A percentile compares a stretch with the other conserved stretches of the same genome.
These are phyloP conservation scores for Schizopygopsis malacanthus DNA, from an alignment of 2,797 vertebrate genomes.

Conservation along the genomic window DNA sequence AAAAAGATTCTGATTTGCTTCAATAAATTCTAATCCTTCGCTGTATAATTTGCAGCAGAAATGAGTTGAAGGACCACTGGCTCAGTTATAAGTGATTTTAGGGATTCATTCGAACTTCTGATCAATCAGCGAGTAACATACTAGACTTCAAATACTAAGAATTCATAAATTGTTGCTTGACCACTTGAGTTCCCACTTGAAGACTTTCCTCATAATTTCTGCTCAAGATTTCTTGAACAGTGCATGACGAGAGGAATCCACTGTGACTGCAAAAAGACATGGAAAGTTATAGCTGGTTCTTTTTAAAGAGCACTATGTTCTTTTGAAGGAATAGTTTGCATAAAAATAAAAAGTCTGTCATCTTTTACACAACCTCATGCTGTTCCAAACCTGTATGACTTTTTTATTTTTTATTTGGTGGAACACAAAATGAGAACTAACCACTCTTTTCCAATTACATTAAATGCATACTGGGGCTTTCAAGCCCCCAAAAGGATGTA, in stretches of 20 bases:
- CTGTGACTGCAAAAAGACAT: constrained; percentile 1
- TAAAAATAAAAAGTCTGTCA: not conserved
- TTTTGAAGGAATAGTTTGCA: not conserved
- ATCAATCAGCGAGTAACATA: constrained; percentile 64
- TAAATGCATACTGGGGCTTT: not conserved
- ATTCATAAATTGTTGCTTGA: constrained; percentile 49
- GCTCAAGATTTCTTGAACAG: constrained; percentile 35
- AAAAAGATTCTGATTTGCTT: constrained; percentile 64
- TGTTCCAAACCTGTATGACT: not conserved
- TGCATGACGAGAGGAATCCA: constrained; percentile 28
- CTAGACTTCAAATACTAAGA: constrained; percentile 50
- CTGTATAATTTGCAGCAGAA: constrained; percentile 62
- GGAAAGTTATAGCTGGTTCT: not conserved
- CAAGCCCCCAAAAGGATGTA: not conserved
- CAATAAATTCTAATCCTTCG: constrained; percentile 52
- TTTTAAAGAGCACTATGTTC: not conserved
- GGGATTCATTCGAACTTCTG: constrained; percentile 61
- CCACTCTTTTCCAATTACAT: not conserved
- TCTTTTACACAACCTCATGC: not conserved
- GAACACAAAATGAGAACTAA: not conserved
- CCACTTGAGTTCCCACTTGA: constrained; percentile 18
- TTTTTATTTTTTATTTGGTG: not conserved
- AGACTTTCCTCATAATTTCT: constrained; percentile 32
- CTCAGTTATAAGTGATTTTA: constrained; percentile 71
- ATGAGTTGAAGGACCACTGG: constrained; percentile 69